Conservation (phyloP, 2,888 invertebrate species). For the Macrophya annulata region DNA sequence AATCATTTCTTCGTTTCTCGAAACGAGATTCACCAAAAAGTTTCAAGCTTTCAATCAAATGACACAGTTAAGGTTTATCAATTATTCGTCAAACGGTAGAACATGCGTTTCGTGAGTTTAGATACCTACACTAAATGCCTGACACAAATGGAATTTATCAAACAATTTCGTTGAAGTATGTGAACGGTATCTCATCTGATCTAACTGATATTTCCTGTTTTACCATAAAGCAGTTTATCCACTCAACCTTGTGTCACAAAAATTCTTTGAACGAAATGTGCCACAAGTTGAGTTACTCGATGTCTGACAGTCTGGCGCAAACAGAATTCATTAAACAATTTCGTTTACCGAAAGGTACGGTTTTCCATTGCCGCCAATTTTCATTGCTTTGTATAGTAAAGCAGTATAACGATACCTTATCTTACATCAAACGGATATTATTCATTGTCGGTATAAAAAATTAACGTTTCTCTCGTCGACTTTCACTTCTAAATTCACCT, state of each 20-base stretch:
- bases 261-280: background rate
- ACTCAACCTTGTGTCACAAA: background rate
- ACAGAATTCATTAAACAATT: background rate
- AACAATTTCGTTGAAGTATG: background rate
- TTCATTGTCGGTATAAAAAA: constrained; percentile 20
- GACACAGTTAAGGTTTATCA: constrained; percentile 5
- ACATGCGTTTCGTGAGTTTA: background rate
- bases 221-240: background rate
- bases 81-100: constrained; percentile 20
- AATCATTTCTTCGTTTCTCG: constrained; percentile 48
- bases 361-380: background rate
- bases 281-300: constrained; percentile 11
- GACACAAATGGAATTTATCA: background rate
- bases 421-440: constrained; percentile 30
- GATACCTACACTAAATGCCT: background rate
- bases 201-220: background rate
- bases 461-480: constrained; percentile 7
- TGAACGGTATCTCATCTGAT: background rate
- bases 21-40: background rate
- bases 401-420: constrained; percentile 4
- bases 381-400: background rate
- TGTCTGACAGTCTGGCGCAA: background rate
- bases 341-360: background rate
- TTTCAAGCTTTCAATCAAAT: background rate
- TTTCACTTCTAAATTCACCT: constrained; percentile 34